These are phyloP conservation scores for Phaetusa simplex DNA, from an alignment of 2,113 vertebrate genomes.

Conservation along the genomic window DNA sequence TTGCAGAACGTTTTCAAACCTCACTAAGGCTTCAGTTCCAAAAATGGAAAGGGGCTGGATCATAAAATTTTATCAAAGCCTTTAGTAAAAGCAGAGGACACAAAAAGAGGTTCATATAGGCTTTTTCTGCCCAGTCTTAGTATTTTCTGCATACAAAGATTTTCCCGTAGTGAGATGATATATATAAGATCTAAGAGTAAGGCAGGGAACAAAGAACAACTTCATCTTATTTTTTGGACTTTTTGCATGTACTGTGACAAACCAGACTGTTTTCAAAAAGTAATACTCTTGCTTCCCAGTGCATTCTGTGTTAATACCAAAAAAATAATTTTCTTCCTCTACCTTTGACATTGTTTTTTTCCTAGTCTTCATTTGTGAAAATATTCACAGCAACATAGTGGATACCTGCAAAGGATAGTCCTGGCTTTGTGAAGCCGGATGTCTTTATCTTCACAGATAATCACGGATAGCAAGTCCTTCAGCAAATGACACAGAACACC, in stretches of 20 bases:
- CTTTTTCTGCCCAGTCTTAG: rapidly evolving
- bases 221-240: background rate
- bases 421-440: background rate
- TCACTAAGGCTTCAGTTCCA: background rate
- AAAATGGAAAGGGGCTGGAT: background rate
- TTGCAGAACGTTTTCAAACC: background rate
- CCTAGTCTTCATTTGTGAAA: background rate
- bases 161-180: background rate
- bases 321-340: background rate
- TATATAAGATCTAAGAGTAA: background rate
- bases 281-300: background rate
- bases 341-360: background rate
- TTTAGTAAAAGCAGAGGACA: background rate
- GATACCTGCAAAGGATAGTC: background rate
- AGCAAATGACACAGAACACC: background rate
- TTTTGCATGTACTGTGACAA: background rate
- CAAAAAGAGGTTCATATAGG: background rate
- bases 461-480: background rate
- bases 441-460: background rate
- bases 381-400: background rate
- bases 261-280: background rate
- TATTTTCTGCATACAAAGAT: background rate
- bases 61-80: background rate
- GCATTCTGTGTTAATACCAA: background rate
- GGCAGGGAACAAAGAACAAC: rapidly evolving